Percentiles rank a stretch among this genome's conserved stretches.
Conservation (phyloP, 1,140 invertebrate genomes). For the Pseudomyrmex sp. region DNA sequence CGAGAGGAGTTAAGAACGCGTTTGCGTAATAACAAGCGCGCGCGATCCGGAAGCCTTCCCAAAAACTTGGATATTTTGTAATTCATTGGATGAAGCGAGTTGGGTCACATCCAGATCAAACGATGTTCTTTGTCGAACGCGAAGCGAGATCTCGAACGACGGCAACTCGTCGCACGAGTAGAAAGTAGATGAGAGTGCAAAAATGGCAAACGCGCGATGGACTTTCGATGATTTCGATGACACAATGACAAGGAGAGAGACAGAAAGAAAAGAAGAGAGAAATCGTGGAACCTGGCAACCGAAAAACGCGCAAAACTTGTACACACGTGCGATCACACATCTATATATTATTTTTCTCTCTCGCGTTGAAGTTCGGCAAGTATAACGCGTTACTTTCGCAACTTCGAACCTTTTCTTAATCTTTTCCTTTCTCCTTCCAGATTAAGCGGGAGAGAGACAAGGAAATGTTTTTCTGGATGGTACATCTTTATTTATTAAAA, state of each 20-base stretch:
- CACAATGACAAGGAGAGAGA: constrained; percentile 1
- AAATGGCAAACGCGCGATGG: not conserved
- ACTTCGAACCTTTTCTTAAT: not conserved
- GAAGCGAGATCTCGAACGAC: constrained; percentile 31
- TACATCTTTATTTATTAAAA: constrained; percentile 54
- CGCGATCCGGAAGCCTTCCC: constrained; percentile 44
- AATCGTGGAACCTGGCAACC: constrained; percentile 61
- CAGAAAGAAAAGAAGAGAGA: constrained; percentile 26
- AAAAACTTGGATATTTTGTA: constrained; percentile 58
- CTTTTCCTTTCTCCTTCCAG: constrained; percentile 8
- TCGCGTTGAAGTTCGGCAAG: not conserved
- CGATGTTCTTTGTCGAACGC: constrained; percentile 15
- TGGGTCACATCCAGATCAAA: constrained; percentile 64
- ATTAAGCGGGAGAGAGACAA: constrained; percentile 8
- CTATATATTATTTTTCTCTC: not conserved
- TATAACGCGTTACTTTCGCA: no score
- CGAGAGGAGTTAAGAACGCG: not conserved
- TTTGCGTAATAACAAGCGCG: constrained; percentile 22
- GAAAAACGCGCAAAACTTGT: not conserved
- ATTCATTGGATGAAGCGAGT: constrained; percentile 66
- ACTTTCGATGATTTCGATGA: not conserved
- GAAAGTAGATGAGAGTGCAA: not conserved
- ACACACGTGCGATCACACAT: not conserved
- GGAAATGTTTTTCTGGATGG: constrained; percentile 24
- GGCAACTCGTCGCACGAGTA: constrained; percentile 14